Base-by-base conservation (phyloP, 2,113 vertebrate genomes). In the Chloebia gouldiae region DNA sequence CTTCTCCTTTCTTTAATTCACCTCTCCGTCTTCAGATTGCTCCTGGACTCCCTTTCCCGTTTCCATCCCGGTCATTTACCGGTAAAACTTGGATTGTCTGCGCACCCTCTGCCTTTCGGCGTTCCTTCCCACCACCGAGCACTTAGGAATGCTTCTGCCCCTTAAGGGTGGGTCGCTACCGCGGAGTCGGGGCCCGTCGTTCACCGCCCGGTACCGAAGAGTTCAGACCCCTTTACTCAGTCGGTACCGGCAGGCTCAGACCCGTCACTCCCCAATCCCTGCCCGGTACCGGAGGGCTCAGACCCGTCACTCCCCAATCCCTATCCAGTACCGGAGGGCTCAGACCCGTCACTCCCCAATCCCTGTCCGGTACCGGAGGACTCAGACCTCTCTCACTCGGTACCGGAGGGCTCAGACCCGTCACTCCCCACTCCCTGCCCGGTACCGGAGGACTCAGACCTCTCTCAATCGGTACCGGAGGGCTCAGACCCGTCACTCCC, bases 401-500 rank as follows among this genome's bases (percentile, higher is more conserved):
- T 27, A 44, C 57, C 28, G 35, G 25, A 0, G 39, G 20, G 44
- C 3, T 12, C 77, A 37, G 19, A 16, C 5, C 27, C 53, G 33
- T 19, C 70, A 72, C 22, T 27, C 39, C 5, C 35, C 13, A 14
- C 27, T 31, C 35, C 12, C n/a, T 9, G 14, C 35, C 28, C 68
- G 37, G 28, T 53, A 33, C 50, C n/a, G n/a, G n/a, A n/a, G n/a
- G n/a, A n/a, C n/a, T n/a, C n/a, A n/a, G n/a, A n/a, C n/a, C n/a
- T n/a, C n/a, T n/a, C n/a, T n/a, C n/a, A n/a, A n/a, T n/a, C n/a
- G n/a, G n/a, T n/a, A n/a, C n/a, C 37, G 49, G 16, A 0, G 21
- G 50, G 37, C 24, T 39, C 71, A 23, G 14, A n/a, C 31, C 47
- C 33, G 24, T n/a, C 84, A 98, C 99, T 99, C 96, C 99, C 99